These are phyloP conservation scores for Anthophora plumipes DNA, from an alignment of 2,888 invertebrate genomes.

Conservation along the genomic window DNA sequence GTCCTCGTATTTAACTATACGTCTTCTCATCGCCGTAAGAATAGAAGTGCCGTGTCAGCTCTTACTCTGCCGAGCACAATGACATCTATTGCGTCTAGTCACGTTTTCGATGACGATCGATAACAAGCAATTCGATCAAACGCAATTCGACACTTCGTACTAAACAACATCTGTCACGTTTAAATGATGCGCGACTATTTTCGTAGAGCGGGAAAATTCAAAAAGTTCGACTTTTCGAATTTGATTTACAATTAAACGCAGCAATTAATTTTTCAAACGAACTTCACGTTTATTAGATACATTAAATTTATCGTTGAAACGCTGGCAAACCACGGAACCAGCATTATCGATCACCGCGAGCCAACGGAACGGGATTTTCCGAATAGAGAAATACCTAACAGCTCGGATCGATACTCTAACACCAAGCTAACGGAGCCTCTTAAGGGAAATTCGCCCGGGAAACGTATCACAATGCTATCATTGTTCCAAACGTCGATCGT, in stretches of 20 bases:
- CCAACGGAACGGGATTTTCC: neutral
- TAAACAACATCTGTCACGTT: neutral
- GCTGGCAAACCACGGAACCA: neutral
- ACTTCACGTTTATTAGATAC: too few relatives aligned
- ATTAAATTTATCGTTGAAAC: neutral
- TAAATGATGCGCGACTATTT: too few relatives aligned
- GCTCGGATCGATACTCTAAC: neutral
- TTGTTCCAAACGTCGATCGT: neutral
- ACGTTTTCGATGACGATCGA: conserved; percentile 16
- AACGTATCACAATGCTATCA: conserved; percentile 14
- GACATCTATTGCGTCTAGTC: neutral
- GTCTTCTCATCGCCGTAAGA: neutral
- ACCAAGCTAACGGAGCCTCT: neutral
- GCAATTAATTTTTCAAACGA: too few relatives aligned
- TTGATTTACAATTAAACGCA: too few relatives aligned
- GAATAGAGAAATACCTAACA: neutral
- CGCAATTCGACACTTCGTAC: neutral
- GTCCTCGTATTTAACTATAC: neutral
- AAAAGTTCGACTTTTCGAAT: too few relatives aligned
- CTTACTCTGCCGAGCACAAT: neutral
- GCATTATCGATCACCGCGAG: neutral
- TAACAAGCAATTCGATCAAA: neutral
- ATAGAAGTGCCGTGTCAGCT: neutral
- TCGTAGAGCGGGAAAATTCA: too few relatives aligned
- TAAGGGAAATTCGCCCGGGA: conserved; percentile 7